These are phyloP conservation scores for Melanotaenia pygmaea DNA, from an alignment of 2,797 vertebrate genomes.

Conservation along the genomic window DNA sequence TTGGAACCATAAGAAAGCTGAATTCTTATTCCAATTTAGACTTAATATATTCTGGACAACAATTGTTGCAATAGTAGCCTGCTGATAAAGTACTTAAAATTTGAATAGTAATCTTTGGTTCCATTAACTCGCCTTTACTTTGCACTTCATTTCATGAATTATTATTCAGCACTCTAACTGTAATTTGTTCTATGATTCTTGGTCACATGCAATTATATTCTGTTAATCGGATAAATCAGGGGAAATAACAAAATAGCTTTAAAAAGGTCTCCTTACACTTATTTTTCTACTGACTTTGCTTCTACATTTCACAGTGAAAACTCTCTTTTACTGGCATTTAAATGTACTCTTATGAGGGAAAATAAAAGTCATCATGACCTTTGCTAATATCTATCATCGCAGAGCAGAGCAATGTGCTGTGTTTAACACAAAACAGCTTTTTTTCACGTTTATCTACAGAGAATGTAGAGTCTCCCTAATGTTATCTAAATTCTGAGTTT, in stretches of 20 bases:
- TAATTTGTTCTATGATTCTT: neutral
- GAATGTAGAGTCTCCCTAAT: neutral
- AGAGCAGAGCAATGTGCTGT: no score
- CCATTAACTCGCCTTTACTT: neutral
- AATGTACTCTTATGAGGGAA: no score
- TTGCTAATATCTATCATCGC: no score
- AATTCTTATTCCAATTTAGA: neutral
- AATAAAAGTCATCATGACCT: no score
- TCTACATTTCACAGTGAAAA: no score
- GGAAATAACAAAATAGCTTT: neutral
- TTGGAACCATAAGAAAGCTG: constrained; percentile 1
- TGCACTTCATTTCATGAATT: constrained; percentile 1
- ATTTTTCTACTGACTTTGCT: neutral
- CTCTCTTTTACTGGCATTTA: no score
- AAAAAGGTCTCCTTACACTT: neutral
- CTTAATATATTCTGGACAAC: neutral
- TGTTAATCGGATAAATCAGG: neutral
- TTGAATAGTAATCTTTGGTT: neutral
- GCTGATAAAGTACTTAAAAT: neutral
- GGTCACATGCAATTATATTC: no score
- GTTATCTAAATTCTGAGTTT: neutral
- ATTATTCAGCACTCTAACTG: neutral
- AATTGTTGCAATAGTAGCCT: neutral
- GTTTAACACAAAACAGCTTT: constrained; percentile 8
- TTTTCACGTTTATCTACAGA: neutral